Conservation (phyloP, 2,888 invertebrate genomes). For the Cetonia aurata region DNA sequence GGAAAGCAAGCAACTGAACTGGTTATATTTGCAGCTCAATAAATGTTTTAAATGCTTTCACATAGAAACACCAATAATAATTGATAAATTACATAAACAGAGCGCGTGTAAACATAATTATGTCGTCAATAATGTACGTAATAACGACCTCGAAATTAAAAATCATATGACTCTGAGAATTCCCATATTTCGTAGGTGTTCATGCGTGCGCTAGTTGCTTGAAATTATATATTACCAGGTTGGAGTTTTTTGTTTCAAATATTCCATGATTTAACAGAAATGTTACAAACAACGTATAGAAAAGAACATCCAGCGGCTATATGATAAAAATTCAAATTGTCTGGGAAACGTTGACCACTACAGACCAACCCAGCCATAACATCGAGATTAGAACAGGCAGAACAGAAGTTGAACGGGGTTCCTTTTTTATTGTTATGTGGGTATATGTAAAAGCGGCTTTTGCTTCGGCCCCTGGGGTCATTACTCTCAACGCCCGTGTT, state of each 20-base stretch:
- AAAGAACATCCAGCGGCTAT: too few relatives aligned
- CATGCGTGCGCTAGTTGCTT: too few relatives aligned
- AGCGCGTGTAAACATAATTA: neutral
- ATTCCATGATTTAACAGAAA: too few relatives aligned
- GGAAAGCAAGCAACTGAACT: too few relatives aligned
- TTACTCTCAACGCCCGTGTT: conserved; percentile 10
- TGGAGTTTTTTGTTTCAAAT: neutral
- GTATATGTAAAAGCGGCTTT: neutral
- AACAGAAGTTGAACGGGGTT: conserved; percentile 7
- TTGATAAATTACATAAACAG: too few relatives aligned
- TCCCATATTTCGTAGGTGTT: conserved; percentile 2
- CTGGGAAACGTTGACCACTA: neutral
- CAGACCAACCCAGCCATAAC: too few relatives aligned
- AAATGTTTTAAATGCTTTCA: too few relatives aligned
- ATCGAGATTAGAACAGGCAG: neutral
- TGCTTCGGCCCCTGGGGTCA: neutral
- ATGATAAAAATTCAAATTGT: neutral
- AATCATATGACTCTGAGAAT: conserved; percentile 17
- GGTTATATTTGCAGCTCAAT: too few relatives aligned
- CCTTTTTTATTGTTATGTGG: conserved; percentile 1
- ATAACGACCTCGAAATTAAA: conserved; percentile 11
- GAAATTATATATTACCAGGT: conserved; percentile 4
- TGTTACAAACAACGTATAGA: too few relatives aligned
- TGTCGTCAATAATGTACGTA: conserved; percentile 16
- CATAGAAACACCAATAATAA: too few relatives aligned